Percentiles rank a stretch among this genome's conserved stretches.
These are phyloP conservation scores for Butorides virescens DNA, from an alignment of 2,113 vertebrate species.

Conservation along the genomic window DNA sequence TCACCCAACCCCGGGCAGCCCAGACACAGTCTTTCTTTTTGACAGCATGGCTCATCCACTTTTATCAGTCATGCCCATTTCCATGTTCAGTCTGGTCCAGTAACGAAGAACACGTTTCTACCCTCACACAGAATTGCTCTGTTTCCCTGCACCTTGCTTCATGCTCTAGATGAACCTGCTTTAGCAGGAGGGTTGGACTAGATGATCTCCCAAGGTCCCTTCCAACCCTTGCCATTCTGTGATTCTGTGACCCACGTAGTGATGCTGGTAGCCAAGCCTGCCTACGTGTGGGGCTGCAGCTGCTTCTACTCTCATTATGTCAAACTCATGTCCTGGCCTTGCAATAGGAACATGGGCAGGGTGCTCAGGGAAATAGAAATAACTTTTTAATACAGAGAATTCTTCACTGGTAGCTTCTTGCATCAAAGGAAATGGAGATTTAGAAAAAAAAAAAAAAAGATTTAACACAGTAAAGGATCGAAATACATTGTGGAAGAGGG, in stretches of 20 bases:
- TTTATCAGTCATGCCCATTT: not conserved
- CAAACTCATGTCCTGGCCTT: not conserved
- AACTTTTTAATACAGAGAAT: not conserved
- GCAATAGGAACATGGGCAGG: not conserved
- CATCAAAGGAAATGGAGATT: not conserved
- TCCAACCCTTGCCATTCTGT: too few relatives aligned
- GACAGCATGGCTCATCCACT: not conserved
- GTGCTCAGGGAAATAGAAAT: not conserved
- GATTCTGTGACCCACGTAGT: not conserved
- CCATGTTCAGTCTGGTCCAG: not conserved
- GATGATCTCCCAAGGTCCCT: too few relatives aligned
- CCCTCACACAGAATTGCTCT: not conserved
- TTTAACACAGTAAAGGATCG: not conserved
- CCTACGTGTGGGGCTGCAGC: not conserved
- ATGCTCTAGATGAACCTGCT: too few relatives aligned
- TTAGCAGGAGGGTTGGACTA: too few relatives aligned
- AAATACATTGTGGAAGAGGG: not conserved
- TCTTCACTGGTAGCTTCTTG: not conserved
- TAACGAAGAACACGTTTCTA: not conserved
- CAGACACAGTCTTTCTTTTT: not conserved
- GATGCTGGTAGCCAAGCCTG: not conserved
- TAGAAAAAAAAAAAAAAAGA: not conserved
- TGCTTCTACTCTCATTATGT: not conserved
- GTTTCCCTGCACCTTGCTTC: not conserved
- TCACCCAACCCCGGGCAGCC: not conserved